Evolutionary conservation across 1,140 invertebrate species (phyloP).

Genomic region (Brachionus rubens): DNA sequence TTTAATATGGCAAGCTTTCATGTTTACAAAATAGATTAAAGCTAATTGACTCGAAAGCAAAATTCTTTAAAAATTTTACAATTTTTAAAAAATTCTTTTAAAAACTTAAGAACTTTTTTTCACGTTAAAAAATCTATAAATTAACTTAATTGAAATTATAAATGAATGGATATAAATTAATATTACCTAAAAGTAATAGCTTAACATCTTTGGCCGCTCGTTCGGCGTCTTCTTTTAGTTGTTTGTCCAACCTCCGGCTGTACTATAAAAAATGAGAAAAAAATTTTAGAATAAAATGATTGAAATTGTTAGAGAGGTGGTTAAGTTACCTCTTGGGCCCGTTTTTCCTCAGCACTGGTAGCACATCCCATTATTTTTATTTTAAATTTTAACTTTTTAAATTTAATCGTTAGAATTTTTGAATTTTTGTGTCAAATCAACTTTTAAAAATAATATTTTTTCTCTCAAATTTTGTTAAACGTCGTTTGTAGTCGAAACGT

Average conservation of each 20-base stretch:
- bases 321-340: slow-evolving; percentile 37
- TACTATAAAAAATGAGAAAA: slow-evolving; percentile 62
- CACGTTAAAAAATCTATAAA: too few species aligned
- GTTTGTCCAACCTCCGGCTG: slow-evolving; percentile 97
- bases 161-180: slow-evolving; percentile 35
- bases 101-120: too few species aligned
- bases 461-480: neutral
- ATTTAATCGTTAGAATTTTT: slow-evolving; percentile 37
- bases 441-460: neutral
- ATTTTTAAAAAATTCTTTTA: too few species aligned
- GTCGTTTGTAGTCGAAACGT: neutral
- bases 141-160: too few species aligned
- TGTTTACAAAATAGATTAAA: too few species aligned
- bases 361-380: slow-evolving; percentile 47
- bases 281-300: neutral
- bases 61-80: too few species aligned
- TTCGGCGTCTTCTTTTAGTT: slow-evolving; percentile 97
- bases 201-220: slow-evolving; percentile 99
- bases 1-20: too few species aligned
- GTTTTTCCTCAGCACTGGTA: slow-evolving; percentile 45
- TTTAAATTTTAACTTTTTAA: slow-evolving; percentile 18
- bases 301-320: neutral
- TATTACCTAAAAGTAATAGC: slow-evolving; percentile 86
- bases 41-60: too few species aligned
- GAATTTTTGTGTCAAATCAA: neutral